A percentile compares a stretch with the other conserved stretches of the same genome.
These are phyloP conservation scores for Nothobranchius furzeri DNA, from an alignment of 2,113 vertebrate species.

Conservation along the genomic window DNA sequence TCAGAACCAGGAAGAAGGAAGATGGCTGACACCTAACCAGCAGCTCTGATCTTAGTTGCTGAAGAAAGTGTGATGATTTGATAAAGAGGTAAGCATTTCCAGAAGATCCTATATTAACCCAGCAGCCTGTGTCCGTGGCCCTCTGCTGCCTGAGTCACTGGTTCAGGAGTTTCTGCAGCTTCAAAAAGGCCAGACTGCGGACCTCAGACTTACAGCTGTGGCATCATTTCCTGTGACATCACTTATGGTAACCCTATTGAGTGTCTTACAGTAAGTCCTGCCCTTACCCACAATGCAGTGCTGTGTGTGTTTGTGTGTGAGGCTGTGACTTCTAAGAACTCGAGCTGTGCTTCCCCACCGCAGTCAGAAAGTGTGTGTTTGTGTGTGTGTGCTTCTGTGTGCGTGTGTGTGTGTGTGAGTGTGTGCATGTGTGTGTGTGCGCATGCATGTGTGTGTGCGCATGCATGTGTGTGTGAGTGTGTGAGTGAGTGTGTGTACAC, in stretches of 20 bases:
- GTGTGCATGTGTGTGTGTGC: neutral
- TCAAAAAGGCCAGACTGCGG: conserved; percentile 10
- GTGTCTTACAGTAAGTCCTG: conserved; percentile 62
- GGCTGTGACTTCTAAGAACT: conserved; percentile 63
- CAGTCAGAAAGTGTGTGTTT: conserved; percentile 19
- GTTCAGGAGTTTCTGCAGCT: conserved; percentile 1
- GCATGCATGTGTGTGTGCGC: too few species aligned
- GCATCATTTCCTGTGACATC: conserved; percentile 57
- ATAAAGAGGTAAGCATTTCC: too few species aligned
- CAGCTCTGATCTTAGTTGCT: neutral
- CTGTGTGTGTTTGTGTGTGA: conserved; percentile 11
- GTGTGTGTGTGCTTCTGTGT: too few species aligned
- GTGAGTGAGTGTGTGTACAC: too few species aligned
- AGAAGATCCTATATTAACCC: neutral
- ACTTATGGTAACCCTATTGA: conserved; percentile 58
- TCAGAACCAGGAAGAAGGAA: neutral
- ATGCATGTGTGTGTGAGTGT: too few species aligned
- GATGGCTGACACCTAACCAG: neutral
- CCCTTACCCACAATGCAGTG: conserved; percentile 54
- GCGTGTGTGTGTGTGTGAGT: too few species aligned
- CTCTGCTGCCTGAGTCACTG: conserved; percentile 2
- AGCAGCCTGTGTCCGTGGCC: neutral
- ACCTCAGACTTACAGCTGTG: conserved; percentile 5
- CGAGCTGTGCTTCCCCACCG: conserved; percentile 47
- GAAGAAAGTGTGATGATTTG: too few species aligned